Evolutionary conservation across 2,888 invertebrate species (phyloP).

Genomic region (Mythimna vitellina): DNA sequence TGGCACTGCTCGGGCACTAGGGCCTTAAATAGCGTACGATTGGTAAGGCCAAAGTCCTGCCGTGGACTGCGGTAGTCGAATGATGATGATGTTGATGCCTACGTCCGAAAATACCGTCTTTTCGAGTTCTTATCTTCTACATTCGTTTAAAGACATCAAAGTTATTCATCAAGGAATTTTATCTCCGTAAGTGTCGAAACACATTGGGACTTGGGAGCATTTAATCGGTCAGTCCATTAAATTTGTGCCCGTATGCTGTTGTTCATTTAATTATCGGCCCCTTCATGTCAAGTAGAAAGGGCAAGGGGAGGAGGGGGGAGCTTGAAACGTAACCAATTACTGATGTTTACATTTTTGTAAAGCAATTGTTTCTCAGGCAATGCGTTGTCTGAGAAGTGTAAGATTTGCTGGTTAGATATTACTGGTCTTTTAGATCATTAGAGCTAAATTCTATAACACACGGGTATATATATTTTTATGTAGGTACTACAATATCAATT

Average conservation of each 20-base stretch:
- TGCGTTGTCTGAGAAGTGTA: background rate
- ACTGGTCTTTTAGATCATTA: background rate
- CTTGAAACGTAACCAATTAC: constrained; percentile 45
- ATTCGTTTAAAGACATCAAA: constrained; percentile 4
- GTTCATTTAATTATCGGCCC: constrained; percentile 77
- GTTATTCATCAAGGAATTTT: constrained; percentile 21
- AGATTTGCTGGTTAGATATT: background rate
- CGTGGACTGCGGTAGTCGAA: background rate
- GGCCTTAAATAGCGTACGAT: background rate
- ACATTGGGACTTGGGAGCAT: constrained; percentile 39
- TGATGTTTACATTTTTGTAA: constrained; percentile 49
- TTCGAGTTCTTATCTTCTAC: background rate
- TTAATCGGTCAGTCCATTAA: constrained; percentile 63
- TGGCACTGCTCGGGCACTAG: too few species aligned
- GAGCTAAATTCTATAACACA: background rate
- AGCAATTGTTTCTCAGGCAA: constrained; percentile 37
- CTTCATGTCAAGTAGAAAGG: constrained; percentile 62
- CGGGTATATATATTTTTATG: too few species aligned
- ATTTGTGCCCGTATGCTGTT: constrained; percentile 69
- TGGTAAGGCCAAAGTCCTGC: background rate
- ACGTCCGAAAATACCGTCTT: background rate
- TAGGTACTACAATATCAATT: too few species aligned
- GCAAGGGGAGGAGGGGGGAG: constrained; percentile 10
- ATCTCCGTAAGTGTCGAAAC: constrained; percentile 48
- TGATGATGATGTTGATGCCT: background rate